Evolutionary conservation across 2,797 vertebrate genomes (phyloP), one percentile per base, ranked within the genome.

Genomic region (Onychomys torridus): DNA sequence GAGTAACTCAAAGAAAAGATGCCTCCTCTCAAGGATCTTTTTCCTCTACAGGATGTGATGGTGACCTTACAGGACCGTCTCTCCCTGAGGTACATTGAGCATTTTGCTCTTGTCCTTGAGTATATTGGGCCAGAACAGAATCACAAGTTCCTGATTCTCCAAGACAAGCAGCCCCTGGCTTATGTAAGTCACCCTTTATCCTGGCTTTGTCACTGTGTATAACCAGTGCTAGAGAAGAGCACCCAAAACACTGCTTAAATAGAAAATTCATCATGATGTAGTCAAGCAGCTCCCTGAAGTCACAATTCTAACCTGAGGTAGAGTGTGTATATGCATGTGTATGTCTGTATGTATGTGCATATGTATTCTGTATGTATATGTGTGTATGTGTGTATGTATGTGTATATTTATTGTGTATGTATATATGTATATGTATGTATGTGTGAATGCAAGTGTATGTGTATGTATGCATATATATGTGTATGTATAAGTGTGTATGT

Each of bases 11-110:
- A 23, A 93, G n/a, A 93, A 89, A 5, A 7, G 29, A 40, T 81
- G 55, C 67, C 23, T 27, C 49, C 23, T 91, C 52, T 97, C 90
- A 97, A 86, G 89, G 52, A 69, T 94, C 71, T 95, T 90, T 96
- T 81, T 96, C 61, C 97, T 92, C 63, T 97, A 96, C 97, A 99
- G 99, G 99, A 99, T 96, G 99, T 99, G 98, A 99, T 99, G 98
- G 99, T 99, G 92, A 99, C 99, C 0, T 97, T 99, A 98, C 99
- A 99, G 98, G 99, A 99, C 98, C 99, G 99, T 90, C 99, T 99
- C 97, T 99, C 99, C 55, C 98, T 99, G 96, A 99, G 99, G 85
- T 99, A 99, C 98, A 99, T 99, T 40, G 99, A 99, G 98, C 99
- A 99, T 98, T 99, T 99, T 97, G 99, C 99, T 97, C 99, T 99